A percentile compares a stretch with the other conserved stretches of the same genome.
Evolutionary conservation across 2,113 vertebrate genomes (phyloP).

Genomic region (Glaucomys volans): DNA sequence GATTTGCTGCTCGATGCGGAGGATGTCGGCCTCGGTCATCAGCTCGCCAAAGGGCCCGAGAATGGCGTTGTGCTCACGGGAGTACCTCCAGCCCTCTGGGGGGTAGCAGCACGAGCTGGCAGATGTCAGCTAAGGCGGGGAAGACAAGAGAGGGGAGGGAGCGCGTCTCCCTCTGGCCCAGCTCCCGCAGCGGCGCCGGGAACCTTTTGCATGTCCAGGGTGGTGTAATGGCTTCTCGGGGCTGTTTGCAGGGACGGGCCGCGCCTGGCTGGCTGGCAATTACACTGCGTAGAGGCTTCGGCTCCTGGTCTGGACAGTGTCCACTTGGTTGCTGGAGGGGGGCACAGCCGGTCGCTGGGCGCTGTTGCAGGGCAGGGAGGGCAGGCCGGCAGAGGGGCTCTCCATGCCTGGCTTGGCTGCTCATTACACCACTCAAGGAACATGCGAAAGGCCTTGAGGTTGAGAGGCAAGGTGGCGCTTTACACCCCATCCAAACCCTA

Average conservation of each 20-base stretch:
- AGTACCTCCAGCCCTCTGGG: slow-evolving; percentile 92
- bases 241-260: background rate
- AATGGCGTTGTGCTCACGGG: slow-evolving; percentile 89
- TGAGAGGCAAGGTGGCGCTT: background rate
- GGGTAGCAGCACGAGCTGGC: slow-evolving; percentile 90
- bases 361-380: slow-evolving; percentile 37
- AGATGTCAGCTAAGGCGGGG: slow-evolving; percentile 91
- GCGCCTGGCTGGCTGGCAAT: background rate
- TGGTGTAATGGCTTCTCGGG: slow-evolving; percentile 92
- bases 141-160: slow-evolving; percentile 88
- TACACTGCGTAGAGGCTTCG: slow-evolving; percentile 24
- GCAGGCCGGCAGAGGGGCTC: background rate
- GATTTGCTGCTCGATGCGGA: slow-evolving; percentile 95
- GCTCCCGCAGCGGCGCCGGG: slow-evolving; percentile 84
- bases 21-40: slow-evolving; percentile 94
- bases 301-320: slow-evolving; percentile 45
- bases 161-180: slow-evolving; percentile 88
- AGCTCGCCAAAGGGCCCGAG: slow-evolving; percentile 94
- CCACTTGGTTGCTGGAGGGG: slow-evolving; percentile 55
- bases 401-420: slow-evolving; percentile 55
- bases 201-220: slow-evolving; percentile 92
- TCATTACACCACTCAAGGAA: slow-evolving; percentile 95
- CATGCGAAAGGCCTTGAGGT: slow-evolving; percentile 90
- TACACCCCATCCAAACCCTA: background rate
- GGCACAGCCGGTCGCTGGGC: background rate